phyloP scores from a whole-genome alignment of 2,113 vertebrate species.

The Diadophis punctatus region DNA sequence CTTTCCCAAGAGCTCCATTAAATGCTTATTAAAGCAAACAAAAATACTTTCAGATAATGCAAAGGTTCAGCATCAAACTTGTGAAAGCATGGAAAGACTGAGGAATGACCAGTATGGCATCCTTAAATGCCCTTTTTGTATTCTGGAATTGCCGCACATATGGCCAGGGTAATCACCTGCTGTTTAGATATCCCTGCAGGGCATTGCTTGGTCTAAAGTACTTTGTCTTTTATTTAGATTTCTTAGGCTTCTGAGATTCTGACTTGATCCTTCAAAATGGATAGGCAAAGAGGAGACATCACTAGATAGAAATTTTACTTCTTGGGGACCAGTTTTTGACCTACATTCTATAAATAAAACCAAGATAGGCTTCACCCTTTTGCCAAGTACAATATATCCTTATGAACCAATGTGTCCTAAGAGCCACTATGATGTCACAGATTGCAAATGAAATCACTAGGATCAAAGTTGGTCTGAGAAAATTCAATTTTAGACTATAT shows the following conservation, averaged over 20 bases:
- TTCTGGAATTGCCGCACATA: slow-evolving; percentile 10
- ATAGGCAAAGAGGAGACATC: not conserved
- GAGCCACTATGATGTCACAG: not conserved
- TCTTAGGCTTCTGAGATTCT: slow-evolving; percentile 40
- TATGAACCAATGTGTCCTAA: not conserved
- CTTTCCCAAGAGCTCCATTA: slow-evolving; percentile 66
- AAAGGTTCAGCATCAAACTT: slow-evolving; percentile 35
- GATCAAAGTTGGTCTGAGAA: not conserved
- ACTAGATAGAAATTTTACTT: slow-evolving; percentile 26
- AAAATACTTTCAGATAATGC: slow-evolving; percentile 38
- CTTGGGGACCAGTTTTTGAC: not conserved
- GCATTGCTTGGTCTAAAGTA: slow-evolving; percentile 13
- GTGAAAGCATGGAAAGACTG: slow-evolving; percentile 22
- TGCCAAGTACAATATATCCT: not conserved
- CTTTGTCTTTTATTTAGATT: slow-evolving; percentile 40
- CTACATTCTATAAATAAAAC: slow-evolving; percentile 24
- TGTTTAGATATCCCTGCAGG: slow-evolving; percentile 34
- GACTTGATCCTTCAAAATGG: slow-evolving; percentile 22
- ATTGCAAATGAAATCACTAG: not conserved
- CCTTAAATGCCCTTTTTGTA: slow-evolving; percentile 17
- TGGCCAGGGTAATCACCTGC: slow-evolving; percentile 22
- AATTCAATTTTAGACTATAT: not conserved
- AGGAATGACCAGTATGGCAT: slow-evolving; percentile 24
- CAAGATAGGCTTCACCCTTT: slow-evolving; percentile 24
- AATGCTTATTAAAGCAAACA: slow-evolving; percentile 57